Percentiles rank a stretch among this genome's conserved stretches.
These are phyloP conservation scores for Drosophila quinaria DNA, from an alignment of 2,888 invertebrate genomes.

Conservation along the genomic window DNA sequence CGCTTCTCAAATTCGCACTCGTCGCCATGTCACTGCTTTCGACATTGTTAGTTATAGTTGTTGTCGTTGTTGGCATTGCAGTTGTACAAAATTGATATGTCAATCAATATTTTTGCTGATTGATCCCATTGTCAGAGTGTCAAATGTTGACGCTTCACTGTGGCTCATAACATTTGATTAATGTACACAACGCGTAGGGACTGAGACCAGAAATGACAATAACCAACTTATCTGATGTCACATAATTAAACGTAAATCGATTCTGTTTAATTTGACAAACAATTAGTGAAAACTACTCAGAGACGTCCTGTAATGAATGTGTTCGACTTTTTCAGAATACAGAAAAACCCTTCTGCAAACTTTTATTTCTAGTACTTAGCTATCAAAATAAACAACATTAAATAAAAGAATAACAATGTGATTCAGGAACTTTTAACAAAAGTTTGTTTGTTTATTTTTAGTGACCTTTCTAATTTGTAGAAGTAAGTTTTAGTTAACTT, in stretches of 20 bases:
- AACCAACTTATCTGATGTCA: conserved; percentile 35
- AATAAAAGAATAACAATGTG: background rate
- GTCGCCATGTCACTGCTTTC: conserved; percentile 31
- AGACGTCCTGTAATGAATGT: background rate
- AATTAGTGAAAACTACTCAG: background rate
- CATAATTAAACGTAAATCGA: conserved; percentile 6
- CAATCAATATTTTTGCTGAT: conserved; percentile 72
- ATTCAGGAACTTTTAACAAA: background rate
- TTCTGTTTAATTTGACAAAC: conserved; percentile 7
- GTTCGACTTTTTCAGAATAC: no score
- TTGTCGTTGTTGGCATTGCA: conserved; percentile 3
- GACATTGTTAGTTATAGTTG: conserved; percentile 21
- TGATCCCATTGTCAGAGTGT: conserved; percentile 46
- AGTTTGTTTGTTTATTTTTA: no score
- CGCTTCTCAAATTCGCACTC: conserved; percentile 59
- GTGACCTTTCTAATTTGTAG: no score
- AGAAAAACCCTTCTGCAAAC: no score
- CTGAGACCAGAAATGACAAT: background rate
- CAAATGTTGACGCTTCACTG: conserved; percentile 35
- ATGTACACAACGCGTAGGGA: conserved; percentile 18
- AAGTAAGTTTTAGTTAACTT: no score
- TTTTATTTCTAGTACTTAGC: no score
- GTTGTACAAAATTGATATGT: conserved; percentile 58
- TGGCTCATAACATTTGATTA: conserved; percentile 40
- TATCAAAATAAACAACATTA: no score